A percentile compares a stretch with the other conserved stretches of the same genome.
Evolutionary conservation across 2,113 vertebrate species (phyloP).

Genomic region (Lathamus discolor): DNA sequence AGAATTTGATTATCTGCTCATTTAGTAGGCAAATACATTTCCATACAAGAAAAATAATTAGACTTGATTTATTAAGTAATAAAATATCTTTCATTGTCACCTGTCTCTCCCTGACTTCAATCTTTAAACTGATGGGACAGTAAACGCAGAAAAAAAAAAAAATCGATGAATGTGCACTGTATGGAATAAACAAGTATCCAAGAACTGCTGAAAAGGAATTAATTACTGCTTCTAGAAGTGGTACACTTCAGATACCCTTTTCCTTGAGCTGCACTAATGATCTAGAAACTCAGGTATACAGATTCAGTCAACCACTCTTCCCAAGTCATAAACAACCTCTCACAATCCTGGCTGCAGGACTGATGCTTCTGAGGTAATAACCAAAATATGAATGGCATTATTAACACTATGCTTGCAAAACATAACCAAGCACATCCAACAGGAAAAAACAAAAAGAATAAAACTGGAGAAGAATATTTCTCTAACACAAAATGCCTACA

Average conservation of each 20-base stretch:
- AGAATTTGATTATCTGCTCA: neutral
- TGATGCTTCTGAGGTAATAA: neutral
- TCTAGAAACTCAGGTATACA: neutral
- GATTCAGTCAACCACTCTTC: neutral
- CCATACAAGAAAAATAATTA: neutral
- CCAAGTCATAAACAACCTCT: neutral
- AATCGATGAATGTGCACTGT: neutral
- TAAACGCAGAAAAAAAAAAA: neutral
- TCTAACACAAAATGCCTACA: neutral
- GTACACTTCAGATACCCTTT: neutral
- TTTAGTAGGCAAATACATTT: neutral
- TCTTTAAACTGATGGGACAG: neutral
- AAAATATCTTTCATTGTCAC: neutral
- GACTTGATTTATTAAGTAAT: neutral
- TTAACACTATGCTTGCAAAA: neutral
- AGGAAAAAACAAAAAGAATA: neutral
- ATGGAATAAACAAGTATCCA: neutral
- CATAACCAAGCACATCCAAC: neutral
- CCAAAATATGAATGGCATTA: neutral
- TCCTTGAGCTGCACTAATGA: neutral
- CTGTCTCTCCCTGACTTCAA: neutral
- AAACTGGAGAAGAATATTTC: neutral
- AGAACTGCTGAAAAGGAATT: neutral
- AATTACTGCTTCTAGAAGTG: neutral
- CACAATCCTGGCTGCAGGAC: neutral